phyloP scores from a whole-genome alignment of 1,140 invertebrate genomes.

The Patella vulgata region DNA sequence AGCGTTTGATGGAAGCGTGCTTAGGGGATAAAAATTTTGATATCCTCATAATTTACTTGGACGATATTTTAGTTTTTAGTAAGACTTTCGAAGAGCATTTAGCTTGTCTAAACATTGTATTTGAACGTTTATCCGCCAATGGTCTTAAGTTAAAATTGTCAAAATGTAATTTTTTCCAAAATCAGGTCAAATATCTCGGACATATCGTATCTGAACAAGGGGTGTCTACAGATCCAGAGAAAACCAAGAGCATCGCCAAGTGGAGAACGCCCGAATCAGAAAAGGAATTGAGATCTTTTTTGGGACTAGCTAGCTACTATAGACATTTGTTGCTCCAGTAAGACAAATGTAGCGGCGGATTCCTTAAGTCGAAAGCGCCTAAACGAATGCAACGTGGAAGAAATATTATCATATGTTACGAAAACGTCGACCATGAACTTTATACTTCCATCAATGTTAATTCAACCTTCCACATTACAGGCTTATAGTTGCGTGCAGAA shows the following conservation, averaged over 20 bases:
- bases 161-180: conserved; percentile 18
- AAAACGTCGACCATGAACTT: too few species aligned
- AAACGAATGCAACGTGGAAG: too few species aligned
- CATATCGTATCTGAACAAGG: conserved; percentile 12
- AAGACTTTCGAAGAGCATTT: conserved; percentile 36
- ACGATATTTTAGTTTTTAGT: conserved; percentile 22
- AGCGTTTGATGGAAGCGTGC: conserved; percentile 36
- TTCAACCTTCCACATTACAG: too few species aligned
- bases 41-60: conserved; percentile 6
- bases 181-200: conserved; percentile 8
- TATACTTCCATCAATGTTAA: too few species aligned
- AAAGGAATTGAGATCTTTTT: conserved; percentile 6
- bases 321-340: background rate
- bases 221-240: conserved; percentile 12
- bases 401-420: too few species aligned
- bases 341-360: too few species aligned
- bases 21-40: conserved; percentile 27
- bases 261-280: conserved; percentile 18
- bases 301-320: conserved; percentile 11
- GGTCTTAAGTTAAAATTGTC: conserved; percentile 9
- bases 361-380: too few species aligned
- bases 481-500: too few species aligned
- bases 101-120: conserved; percentile 16
- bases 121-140: background rate
- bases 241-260: conserved; percentile 9